Conservation (phyloP, 1,140 invertebrate species). For the Geopemphigus sp. region DNA sequence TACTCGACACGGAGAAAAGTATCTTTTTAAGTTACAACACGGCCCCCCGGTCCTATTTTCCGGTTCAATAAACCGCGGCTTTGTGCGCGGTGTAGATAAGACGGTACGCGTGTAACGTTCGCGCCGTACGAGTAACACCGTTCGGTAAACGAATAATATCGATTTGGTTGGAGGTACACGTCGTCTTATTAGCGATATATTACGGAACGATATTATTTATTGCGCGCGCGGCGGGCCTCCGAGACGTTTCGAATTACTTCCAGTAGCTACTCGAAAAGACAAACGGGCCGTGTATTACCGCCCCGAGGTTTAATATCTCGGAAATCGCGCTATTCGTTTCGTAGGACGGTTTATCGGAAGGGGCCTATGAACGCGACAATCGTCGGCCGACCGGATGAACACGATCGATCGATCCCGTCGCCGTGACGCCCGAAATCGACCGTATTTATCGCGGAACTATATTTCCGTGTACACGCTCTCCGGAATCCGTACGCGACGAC, state of each 20-base stretch:
- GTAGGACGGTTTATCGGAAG: too few species aligned
- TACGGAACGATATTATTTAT: background rate
- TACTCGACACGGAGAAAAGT: background rate
- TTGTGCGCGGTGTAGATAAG: slow-evolving; percentile 30
- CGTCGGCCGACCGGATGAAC: too few species aligned
- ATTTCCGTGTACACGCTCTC: too few species aligned
- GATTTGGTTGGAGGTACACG: background rate
- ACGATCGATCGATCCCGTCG: too few species aligned
- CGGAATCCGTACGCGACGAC: too few species aligned
- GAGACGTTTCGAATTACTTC: slow-evolving; percentile 2
- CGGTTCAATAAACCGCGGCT: slow-evolving; percentile 32
- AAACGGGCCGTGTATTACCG: background rate
- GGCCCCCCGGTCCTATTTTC: background rate
- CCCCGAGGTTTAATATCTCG: background rate
- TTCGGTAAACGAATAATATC: slow-evolving; percentile 5
- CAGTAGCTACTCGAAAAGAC: slow-evolving; percentile 1
- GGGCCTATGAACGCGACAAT: too few species aligned
- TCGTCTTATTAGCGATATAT: slow-evolving; percentile 23
- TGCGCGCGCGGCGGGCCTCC: background rate
- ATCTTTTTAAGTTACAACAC: background rate
- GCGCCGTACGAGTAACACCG: background rate
- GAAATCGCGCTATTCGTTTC: background rate
- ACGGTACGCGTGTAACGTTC: background rate
- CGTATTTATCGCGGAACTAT: too few species aligned
- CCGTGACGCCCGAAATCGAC: too few species aligned